These are phyloP conservation scores for Furcifer pardalis DNA, from an alignment of 2,797 vertebrate genomes.

Conservation along the genomic window DNA sequence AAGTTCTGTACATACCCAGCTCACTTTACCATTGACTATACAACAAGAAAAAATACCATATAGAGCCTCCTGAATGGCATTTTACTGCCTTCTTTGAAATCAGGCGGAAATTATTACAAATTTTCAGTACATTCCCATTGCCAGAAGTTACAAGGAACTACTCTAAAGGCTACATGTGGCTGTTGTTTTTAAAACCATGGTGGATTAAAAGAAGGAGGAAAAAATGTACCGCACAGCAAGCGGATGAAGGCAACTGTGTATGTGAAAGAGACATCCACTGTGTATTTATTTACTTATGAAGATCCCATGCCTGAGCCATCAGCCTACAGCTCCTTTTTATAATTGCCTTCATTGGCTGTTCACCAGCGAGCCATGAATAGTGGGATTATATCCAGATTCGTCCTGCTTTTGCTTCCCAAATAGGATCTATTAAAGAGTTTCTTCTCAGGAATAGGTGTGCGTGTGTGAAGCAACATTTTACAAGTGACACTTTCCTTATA, in stretches of 20 bases:
- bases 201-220: slow-evolving; percentile 62
- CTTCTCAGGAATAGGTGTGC: slow-evolving; percentile 55
- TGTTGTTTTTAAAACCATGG: slow-evolving; percentile 65
- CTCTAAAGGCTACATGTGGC: slow-evolving; percentile 56
- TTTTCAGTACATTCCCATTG: slow-evolving; percentile 52
- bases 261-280: slow-evolving; percentile 48
- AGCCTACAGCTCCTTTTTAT: slow-evolving; percentile 52
- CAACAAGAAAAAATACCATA: not conserved
- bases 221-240: slow-evolving; percentile 63
- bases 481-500: slow-evolving; percentile 61
- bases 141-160: slow-evolving; percentile 59
- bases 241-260: slow-evolving; percentile 62
- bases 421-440: slow-evolving; percentile 63
- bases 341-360: slow-evolving; percentile 62
- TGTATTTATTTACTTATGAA: slow-evolving; percentile 68
- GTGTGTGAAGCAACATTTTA: slow-evolving; percentile 39
- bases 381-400: slow-evolving; percentile 43
- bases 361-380: slow-evolving; percentile 54
- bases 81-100: slow-evolving; percentile 54
- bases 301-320: slow-evolving; percentile 58
- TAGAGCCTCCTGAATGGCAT: slow-evolving; percentile 33
- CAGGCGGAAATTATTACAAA: slow-evolving; percentile 61
- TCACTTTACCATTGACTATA: not conserved
- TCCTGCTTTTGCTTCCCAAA: slow-evolving; percentile 67
- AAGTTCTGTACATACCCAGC: not conserved